Percentiles rank a stretch among this genome's conserved stretches.
These are phyloP conservation scores for Drymodes brunneopygia DNA, from an alignment of 2,113 vertebrate species.

Conservation along the genomic window DNA sequence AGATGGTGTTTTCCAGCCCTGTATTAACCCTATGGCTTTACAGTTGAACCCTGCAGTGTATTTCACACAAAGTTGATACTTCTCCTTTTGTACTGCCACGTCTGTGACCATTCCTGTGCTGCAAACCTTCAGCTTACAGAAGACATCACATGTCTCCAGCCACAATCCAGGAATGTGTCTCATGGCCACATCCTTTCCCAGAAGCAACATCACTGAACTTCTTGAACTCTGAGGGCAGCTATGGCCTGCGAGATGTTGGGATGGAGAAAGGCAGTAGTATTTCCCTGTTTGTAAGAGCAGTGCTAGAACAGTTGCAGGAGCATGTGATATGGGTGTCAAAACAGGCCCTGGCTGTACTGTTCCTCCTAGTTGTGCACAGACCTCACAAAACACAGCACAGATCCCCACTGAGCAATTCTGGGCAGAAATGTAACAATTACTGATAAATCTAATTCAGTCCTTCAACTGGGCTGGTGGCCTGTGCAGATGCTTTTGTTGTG, in stretches of 20 bases:
- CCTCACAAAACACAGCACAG: accelerated
- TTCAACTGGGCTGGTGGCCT: background rate
- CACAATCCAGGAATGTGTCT: accelerated
- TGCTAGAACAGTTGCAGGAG: background rate
- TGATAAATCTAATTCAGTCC: background rate
- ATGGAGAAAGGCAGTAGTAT: background rate
- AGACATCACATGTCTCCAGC: background rate
- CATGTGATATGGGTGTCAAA: background rate
- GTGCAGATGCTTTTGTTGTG: background rate
- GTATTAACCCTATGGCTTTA: background rate
- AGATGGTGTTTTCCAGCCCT: background rate
- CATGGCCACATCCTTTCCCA: background rate
- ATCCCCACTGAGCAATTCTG: background rate
- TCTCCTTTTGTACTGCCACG: background rate
- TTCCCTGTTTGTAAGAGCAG: background rate
- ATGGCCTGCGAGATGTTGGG: background rate
- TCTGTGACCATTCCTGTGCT: background rate
- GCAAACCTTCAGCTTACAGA: background rate
- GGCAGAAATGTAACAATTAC: background rate
- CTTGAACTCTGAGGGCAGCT: background rate
- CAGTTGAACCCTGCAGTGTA: background rate
- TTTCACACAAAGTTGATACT: background rate
- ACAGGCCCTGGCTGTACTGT: background rate
- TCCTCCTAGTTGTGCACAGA: background rate
- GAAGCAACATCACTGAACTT: background rate